Evolutionary conservation across 2,113 vertebrate genomes (phyloP), one percentile per base, ranked within the genome.

Genomic region (Nanorana parkeri): DNA sequence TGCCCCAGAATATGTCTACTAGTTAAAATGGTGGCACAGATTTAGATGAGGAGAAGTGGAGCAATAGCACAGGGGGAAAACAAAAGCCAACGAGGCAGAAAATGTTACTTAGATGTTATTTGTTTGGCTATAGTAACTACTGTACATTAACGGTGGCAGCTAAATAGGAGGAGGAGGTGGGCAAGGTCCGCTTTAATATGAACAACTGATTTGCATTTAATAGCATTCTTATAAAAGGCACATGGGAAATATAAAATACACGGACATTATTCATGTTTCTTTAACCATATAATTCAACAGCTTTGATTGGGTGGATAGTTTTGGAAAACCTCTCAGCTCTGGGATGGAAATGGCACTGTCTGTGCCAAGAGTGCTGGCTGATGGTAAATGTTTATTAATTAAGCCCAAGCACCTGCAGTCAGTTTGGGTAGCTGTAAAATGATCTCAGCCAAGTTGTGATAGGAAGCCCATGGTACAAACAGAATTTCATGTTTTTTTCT

Each of bases 361-460:
- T n/a, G 21, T 7, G 47, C 76, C 63, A 78, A 54, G 76, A 56
- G 13, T 23, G 29, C 66, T 64, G 76, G 76, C 63, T 64, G 63
- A 52, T 56, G 47, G 47, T 67, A 67, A 78, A 67, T 67, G 63
- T 65, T 64, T 66, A 78, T 55, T 78, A 78, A 78, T 78, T 67
- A 66, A 54, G 32, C 21, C 26, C 23, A 23, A 67, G 63, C 61
- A 66, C 76, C 76, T 78, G 76, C 76, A 76, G 74, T 64, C 74
- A 47, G 58, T 23, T 36, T 10, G 29, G 56, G 29, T 29, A 77
- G 58, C 60, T 54, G 41, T 6, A 10, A 13, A 16, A 41, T n/a
- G 28, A 78, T 52, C 23, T n/a, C 24, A 36, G 76, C 76, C 76
- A 78, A 78, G 63, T 26, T 54, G 16, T 67, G 60, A 66, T 47